Evolutionary conservation across 1,140 invertebrate species (phyloP).

Genomic region (Drosophila quadrilineata): DNA sequence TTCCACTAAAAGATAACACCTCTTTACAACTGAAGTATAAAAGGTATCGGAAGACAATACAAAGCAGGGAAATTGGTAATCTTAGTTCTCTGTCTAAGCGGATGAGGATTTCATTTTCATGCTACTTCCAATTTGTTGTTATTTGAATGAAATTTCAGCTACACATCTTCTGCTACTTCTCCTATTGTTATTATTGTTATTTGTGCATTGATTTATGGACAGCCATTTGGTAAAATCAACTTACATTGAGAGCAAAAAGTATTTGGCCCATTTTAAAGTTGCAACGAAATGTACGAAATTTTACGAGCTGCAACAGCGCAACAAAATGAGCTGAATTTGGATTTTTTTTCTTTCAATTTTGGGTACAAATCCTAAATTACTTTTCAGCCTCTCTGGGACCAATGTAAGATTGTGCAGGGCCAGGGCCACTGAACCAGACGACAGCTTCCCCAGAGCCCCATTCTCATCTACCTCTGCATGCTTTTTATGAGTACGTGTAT

Average conservation of each 20-base stretch:
- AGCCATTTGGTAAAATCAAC: slow-evolving; percentile 51
- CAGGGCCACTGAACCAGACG: slow-evolving; percentile 1
- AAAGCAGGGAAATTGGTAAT: neutral
- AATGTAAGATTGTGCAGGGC: neutral
- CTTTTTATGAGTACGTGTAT: slow-evolving; percentile 18
- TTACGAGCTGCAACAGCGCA: slow-evolving; percentile 27
- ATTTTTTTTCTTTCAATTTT: slow-evolving; percentile 49
- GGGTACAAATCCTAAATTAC: slow-evolving; percentile 59
- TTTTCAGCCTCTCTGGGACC: slow-evolving; percentile 32
- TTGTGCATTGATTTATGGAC: slow-evolving; percentile 42
- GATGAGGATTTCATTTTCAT: slow-evolving; percentile 19
- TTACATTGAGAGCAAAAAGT: slow-evolving; percentile 46
- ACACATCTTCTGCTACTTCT: neutral
- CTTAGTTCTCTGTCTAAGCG: neutral
- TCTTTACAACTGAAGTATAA: too few species aligned
- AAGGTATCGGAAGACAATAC: too few species aligned
- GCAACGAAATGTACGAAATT: slow-evolving; percentile 31
- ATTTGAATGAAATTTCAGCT: slow-evolving; percentile 26
- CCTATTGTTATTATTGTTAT: neutral
- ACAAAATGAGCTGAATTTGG: slow-evolving; percentile 54
- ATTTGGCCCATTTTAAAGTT: slow-evolving; percentile 38
- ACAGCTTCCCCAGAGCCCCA: too few species aligned
- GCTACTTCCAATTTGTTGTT: slow-evolving; percentile 13
- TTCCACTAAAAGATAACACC: too few species aligned
- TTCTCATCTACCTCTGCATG: neutral